phyloP scores from a whole-genome alignment of 2,888 invertebrate genomes.

The Dastarcus helophoroides region DNA sequence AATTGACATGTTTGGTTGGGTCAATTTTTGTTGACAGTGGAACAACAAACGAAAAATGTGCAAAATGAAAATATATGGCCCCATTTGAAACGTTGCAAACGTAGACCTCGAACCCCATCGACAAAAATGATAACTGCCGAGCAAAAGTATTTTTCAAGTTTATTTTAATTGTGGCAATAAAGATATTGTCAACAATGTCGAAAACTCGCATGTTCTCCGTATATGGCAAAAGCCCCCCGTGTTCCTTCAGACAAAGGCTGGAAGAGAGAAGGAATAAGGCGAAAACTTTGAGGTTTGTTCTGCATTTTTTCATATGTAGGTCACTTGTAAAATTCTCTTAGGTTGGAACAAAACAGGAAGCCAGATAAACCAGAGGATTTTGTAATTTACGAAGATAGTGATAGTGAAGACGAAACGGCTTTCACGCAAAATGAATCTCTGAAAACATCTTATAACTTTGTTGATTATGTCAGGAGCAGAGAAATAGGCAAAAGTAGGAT shows the following conservation, averaged over 20 bases:
- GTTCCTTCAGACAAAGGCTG: slow-evolving; percentile 57
- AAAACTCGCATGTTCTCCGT: slow-evolving; percentile 58
- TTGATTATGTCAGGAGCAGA: slow-evolving; percentile 70
- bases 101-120: too few species aligned
- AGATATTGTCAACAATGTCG: slow-evolving; percentile 54
- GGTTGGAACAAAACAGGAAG: slow-evolving; percentile 60
- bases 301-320: not conserved
- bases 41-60: too few species aligned
- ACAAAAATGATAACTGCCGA: too few species aligned
- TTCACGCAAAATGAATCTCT: slow-evolving; percentile 60
- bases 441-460: slow-evolving; percentile 73
- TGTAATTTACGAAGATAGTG: slow-evolving; percentile 78
- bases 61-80: too few species aligned
- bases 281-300: slow-evolving; percentile 45
- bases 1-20: too few species aligned
- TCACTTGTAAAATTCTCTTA: too few species aligned
- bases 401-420: slow-evolving; percentile 72
- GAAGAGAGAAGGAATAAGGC: slow-evolving; percentile 63
- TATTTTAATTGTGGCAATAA: too few species aligned
- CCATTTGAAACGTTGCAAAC: too few species aligned
- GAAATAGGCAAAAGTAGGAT: slow-evolving; percentile 63
- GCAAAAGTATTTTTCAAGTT: too few species aligned
- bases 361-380: slow-evolving; percentile 86
- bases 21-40: too few species aligned
- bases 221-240: slow-evolving; percentile 67